Conservation (phyloP, 2,888 invertebrate genomes). For the Scotopteryx bipunctaria region DNA sequence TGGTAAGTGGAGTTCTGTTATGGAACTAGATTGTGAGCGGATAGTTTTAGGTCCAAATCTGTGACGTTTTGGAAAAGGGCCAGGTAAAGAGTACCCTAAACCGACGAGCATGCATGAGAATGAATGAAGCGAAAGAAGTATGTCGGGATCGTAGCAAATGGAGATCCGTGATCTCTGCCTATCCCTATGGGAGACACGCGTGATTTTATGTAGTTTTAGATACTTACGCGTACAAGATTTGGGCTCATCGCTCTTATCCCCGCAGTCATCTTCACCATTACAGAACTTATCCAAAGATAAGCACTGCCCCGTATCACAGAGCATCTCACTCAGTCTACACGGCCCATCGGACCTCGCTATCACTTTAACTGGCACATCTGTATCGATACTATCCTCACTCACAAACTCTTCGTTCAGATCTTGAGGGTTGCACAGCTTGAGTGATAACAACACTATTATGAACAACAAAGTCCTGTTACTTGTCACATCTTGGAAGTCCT, state of each 20-base stretch:
- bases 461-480: conserved; percentile 72
- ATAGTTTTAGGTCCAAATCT: too few relatives aligned
- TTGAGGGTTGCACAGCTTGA: conserved; percentile 76
- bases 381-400: conserved; percentile 68
- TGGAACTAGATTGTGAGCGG: too few relatives aligned
- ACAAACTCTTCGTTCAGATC: conserved; percentile 72
- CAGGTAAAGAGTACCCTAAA: too few relatives aligned
- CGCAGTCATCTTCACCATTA: conserved; percentile 90
- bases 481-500: conserved; percentile 61
- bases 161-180: too few relatives aligned
- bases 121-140: too few relatives aligned
- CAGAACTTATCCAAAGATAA: conserved; percentile 89
- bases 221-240: conserved; percentile 90
- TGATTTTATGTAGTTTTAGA: too few relatives aligned
- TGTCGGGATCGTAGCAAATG: too few relatives aligned
- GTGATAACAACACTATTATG: conserved; percentile 69
- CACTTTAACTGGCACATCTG: conserved; percentile 59
- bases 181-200: too few relatives aligned
- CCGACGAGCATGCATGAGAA: too few relatives aligned
- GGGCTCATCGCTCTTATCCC: conserved; percentile 90
- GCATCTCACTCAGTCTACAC: conserved; percentile 85
- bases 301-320: conserved; percentile 87
- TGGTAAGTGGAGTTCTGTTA: too few relatives aligned
- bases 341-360: conserved; percentile 61
- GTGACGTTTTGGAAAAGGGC: too few relatives aligned